phyloP scores from a whole-genome alignment of 2,113 vertebrate genomes.

The Apteryx mantelli region DNA sequence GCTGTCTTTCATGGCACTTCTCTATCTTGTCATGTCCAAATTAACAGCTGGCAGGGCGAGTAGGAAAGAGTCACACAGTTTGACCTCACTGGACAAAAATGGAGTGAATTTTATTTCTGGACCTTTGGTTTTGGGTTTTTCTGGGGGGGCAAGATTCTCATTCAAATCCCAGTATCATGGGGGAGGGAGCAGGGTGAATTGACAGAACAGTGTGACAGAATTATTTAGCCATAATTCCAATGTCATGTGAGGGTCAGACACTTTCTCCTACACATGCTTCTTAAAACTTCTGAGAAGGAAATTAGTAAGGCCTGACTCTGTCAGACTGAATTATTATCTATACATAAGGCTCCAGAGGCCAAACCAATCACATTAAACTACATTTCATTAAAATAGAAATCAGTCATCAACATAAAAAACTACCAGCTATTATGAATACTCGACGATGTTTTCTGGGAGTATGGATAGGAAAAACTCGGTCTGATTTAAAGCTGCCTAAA shows the following conservation, averaged over 20 bases:
- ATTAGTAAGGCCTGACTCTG: neutral
- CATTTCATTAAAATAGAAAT: neutral
- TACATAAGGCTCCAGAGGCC: too few species aligned
- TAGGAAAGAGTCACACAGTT: too few species aligned
- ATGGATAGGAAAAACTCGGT: neutral
- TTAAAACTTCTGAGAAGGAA: neutral
- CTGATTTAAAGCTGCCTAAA: neutral
- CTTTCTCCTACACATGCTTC: neutral
- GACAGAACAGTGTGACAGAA: too few species aligned
- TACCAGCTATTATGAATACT: neutral
- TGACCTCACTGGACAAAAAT: too few species aligned
- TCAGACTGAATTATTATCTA: neutral
- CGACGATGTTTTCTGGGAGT: neutral
- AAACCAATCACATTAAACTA: neutral
- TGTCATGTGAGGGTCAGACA: neutral
- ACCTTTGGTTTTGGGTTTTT: too few species aligned
- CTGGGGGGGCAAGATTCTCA: too few species aligned
- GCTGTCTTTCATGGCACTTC: too few species aligned
- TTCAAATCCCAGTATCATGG: too few species aligned
- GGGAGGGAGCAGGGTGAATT: too few species aligned
- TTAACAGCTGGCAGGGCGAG: too few species aligned
- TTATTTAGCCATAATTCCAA: neutral
- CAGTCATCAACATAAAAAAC: neutral
- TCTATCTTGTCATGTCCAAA: too few species aligned
- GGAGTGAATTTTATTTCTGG: too few species aligned